phyloP scores from a whole-genome alignment of 2,888 invertebrate species.

The Stramonita haemastoma region DNA sequence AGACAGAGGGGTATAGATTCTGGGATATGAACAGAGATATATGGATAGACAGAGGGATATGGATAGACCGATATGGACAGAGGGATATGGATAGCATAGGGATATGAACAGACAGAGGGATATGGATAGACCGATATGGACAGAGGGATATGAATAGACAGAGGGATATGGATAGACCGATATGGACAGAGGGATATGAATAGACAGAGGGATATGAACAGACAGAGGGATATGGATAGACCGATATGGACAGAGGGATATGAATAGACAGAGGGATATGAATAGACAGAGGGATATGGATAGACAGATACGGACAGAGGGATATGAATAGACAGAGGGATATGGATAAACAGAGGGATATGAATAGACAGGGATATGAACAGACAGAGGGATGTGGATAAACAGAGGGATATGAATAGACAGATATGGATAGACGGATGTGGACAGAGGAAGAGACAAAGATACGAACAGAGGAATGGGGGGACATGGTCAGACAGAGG shows the following conservation, averaged over 20 bases:
- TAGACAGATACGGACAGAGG: neutral
- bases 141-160: too few relatives aligned
- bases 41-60: neutral
- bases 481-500: neutral
- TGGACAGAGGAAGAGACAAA: neutral
- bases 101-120: neutral
- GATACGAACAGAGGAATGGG: neutral
- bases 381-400: neutral
- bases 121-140: neutral
- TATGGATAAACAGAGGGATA: neutral
- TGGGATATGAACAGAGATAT: neutral
- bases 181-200: neutral
- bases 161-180: too few relatives aligned
- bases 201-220: neutral
- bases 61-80: neutral
- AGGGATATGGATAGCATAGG: neutral
- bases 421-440: neutral
- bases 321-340: neutral
- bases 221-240: too few relatives aligned
- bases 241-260: neutral
- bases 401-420: neutral
- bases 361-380: neutral
- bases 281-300: conserved; percentile 2
- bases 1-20: neutral
- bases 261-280: neutral